These are phyloP conservation scores for Unio delphinus DNA, from an alignment of 2,888 invertebrate species.

Conservation along the genomic window DNA sequence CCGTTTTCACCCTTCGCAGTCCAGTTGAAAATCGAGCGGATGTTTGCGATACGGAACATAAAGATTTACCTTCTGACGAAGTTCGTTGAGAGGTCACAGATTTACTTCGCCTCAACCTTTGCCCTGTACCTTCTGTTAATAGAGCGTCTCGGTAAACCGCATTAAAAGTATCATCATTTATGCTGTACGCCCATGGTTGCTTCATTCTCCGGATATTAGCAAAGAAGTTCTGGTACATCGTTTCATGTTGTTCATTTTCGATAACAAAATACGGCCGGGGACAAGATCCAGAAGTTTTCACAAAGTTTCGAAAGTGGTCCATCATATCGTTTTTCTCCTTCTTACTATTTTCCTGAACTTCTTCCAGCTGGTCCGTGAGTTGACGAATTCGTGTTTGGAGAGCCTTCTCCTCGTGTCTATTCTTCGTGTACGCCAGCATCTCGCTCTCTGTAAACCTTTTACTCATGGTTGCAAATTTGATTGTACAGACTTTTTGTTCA, in stretches of 20 bases:
- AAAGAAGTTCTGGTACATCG: conserved; percentile 6
- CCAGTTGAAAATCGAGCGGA: no score
- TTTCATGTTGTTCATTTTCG: background rate
- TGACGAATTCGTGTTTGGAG: conserved; percentile 25
- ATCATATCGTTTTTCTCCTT: conserved; percentile 32
- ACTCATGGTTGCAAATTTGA: conserved; percentile 8
- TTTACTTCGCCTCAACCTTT: background rate
- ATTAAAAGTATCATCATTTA: conserved; percentile 43
- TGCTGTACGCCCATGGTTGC: conserved; percentile 50
- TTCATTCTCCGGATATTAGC: conserved; percentile 23
- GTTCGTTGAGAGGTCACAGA: conserved; percentile 1
- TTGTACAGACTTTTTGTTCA: no score
- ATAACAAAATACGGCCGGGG: conserved; percentile 13
- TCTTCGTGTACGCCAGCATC: conserved; percentile 41
- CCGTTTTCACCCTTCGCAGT: no score
- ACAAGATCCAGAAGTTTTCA: conserved; percentile 37
- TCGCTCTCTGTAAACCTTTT: conserved; percentile 42
- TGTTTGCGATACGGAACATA: no score
- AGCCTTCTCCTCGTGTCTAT: conserved; percentile 39
- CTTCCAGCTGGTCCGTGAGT: conserved; percentile 27
- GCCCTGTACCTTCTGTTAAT: conserved; percentile 12
- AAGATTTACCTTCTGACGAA: no score
- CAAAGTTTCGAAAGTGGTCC: conserved; percentile 24
- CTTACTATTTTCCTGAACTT: conserved; percentile 23
- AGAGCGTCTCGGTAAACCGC: conserved; percentile 37